Conservation (phyloP, 2,888 invertebrate genomes). For the Esperia sulphurella region DNA sequence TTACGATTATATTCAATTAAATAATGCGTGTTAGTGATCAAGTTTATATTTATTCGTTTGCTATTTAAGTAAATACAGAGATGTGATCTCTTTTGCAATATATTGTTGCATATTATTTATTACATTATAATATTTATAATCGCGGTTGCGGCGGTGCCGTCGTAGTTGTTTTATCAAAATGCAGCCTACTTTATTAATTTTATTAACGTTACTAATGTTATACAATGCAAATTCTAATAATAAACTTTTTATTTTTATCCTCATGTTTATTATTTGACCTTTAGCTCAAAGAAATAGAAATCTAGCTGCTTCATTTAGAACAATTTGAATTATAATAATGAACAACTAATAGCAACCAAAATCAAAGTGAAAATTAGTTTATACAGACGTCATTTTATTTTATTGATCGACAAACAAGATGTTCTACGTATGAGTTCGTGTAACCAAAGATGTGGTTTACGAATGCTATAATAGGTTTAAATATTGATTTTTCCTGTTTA, state of each 20-base stretch:
- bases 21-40: background rate
- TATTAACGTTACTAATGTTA: conserved; percentile 44
- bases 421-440: too few relatives aligned
- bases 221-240: conserved; percentile 35
- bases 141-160: conserved; percentile 2
- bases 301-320: too few relatives aligned
- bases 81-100: conserved; percentile 22
- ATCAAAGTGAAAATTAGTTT: too few relatives aligned
- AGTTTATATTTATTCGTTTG: conserved; percentile 16
- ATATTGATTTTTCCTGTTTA: background rate
- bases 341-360: too few relatives aligned
- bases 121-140: conserved; percentile 10
- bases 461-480: background rate
- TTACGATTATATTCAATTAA: conserved; percentile 10
- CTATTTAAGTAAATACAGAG: conserved; percentile 13
- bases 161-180: conserved; percentile 10
- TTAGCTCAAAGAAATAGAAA: too few relatives aligned
- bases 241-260: conserved; percentile 26
- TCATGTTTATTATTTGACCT: background rate
- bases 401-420: too few relatives aligned
- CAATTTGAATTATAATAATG: too few relatives aligned
- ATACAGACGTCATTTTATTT: too few relatives aligned
- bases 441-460: too few relatives aligned
- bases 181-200: conserved; percentile 2
- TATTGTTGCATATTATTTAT: conserved; percentile 9